A percentile compares a stretch with the other conserved stretches of the same genome.
These are phyloP conservation scores for Erebia palarica DNA, from an alignment of 2,888 invertebrate genomes.

Conservation along the genomic window DNA sequence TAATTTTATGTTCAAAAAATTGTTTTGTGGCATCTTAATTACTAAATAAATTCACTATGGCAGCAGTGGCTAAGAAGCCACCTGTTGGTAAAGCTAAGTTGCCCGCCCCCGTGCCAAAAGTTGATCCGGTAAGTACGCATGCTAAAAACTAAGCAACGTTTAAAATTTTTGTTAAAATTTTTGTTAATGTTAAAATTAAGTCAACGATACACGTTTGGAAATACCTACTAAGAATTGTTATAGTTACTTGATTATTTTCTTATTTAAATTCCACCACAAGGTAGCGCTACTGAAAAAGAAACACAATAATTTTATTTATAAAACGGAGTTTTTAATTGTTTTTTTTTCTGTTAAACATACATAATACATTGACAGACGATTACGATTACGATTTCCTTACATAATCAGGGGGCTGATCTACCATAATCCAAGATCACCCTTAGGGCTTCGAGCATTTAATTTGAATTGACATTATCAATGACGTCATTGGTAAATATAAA, in stretches of 20 bases:
- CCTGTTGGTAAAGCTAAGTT: conserved; percentile 31
- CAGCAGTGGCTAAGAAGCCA: conserved; percentile 70
- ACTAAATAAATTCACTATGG: conserved; percentile 64
- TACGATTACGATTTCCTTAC: background rate
- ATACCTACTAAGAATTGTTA: background rate
- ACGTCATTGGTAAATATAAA: conserved; percentile 38
- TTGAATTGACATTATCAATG: conserved; percentile 27
- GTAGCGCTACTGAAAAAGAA: no score
- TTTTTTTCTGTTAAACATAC: no score
- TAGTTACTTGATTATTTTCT: no score
- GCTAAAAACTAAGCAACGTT: conserved; percentile 13
- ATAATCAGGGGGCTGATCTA: background rate
- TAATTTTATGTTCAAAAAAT: conserved; percentile 42
- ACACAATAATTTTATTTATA: no score
- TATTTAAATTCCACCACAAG: no score
- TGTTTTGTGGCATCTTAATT: conserved; percentile 68
- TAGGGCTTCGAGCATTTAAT: background rate
- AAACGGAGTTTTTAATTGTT: no score
- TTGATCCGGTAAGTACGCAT: conserved; percentile 65
- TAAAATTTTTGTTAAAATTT: background rate
- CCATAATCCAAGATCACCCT: background rate
- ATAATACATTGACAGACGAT: no score
- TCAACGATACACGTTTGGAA: conserved; percentile 33
- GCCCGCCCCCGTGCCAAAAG: conserved; percentile 50
- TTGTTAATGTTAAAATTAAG: no score